These are phyloP conservation scores for Yponomeuta sedellus DNA, from an alignment of 2,888 invertebrate species.

Conservation along the genomic window DNA sequence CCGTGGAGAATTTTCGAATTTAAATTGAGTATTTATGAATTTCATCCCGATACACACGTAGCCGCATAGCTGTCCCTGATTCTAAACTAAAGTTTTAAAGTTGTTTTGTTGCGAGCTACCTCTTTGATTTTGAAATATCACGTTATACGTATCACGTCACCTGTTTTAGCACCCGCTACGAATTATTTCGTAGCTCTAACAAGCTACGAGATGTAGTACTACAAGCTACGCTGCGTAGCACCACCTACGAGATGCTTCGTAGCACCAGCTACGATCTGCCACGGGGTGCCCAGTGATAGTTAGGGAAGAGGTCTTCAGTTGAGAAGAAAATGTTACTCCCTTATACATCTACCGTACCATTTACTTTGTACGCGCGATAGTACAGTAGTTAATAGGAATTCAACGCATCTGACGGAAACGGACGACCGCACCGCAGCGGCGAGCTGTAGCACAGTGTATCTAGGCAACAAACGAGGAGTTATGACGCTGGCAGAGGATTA, in stretches of 20 bases:
- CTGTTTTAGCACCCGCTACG: too few relatives aligned
- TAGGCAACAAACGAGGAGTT: slow-evolving; percentile 68
- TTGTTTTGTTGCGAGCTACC: background rate
- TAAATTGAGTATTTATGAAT: slow-evolving; percentile 66
- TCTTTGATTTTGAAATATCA: background rate
- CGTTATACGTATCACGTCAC: background rate
- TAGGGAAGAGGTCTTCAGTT: background rate
- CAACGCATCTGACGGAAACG: background rate
- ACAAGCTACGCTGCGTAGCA: too few relatives aligned
- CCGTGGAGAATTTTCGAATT: slow-evolving; percentile 57
- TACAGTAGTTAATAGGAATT: background rate
- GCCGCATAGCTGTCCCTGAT: too few relatives aligned
- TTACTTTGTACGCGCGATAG: background rate
- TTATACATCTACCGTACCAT: background rate
- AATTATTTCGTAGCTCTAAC: too few relatives aligned
- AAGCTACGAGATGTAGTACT: background rate
- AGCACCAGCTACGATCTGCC: background rate
- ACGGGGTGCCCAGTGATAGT: background rate
- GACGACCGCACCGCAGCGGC: slow-evolving; percentile 24
- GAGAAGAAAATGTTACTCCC: background rate
- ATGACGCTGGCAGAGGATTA: slow-evolving; percentile 73
- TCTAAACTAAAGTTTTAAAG: background rate
- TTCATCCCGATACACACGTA: slow-evolving; percentile 61
- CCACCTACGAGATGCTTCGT: background rate
- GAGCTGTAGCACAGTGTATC: slow-evolving; percentile 67